Evolutionary conservation across 1,140 invertebrate species (phyloP).

Genomic region (Drosophila navojoa): DNA sequence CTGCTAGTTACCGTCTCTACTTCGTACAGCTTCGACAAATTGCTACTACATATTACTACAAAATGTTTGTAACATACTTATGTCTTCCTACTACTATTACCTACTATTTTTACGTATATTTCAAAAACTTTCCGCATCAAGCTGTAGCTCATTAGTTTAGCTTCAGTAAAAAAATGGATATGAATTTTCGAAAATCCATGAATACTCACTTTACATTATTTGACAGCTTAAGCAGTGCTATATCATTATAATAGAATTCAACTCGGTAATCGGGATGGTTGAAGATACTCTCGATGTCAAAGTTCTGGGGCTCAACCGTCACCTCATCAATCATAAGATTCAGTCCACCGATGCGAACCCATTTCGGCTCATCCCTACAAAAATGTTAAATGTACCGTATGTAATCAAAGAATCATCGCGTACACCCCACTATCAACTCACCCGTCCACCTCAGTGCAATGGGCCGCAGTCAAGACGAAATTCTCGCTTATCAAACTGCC

Average conservation of each 20-base stretch:
- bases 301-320: conserved; percentile 48
- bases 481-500: conserved; percentile 83
- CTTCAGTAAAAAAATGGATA: too few relatives aligned
- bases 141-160: too few relatives aligned
- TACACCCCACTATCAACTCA: too few relatives aligned
- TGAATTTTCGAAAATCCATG: neutral
- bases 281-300: conserved; percentile 47
- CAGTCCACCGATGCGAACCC: conserved; percentile 71
- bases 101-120: neutral
- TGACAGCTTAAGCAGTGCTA: conserved; percentile 60
- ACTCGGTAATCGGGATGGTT: conserved; percentile 61
- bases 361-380: conserved; percentile 56
- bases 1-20: too few relatives aligned
- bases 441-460: conserved; percentile 67
- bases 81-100: neutral
- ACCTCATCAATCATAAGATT: conserved; percentile 62
- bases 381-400: conserved; percentile 10
- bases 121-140: neutral
- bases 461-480: conserved; percentile 77
- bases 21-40: too few relatives aligned
- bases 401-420: neutral
- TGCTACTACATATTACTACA: neutral
- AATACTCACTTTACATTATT: conserved; percentile 61
- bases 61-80: too few relatives aligned
- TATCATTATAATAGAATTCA: conserved; percentile 70